Evolutionary conservation across 2,113 vertebrate species (phyloP).

Genomic region (Calyptomena viridis): DNA sequence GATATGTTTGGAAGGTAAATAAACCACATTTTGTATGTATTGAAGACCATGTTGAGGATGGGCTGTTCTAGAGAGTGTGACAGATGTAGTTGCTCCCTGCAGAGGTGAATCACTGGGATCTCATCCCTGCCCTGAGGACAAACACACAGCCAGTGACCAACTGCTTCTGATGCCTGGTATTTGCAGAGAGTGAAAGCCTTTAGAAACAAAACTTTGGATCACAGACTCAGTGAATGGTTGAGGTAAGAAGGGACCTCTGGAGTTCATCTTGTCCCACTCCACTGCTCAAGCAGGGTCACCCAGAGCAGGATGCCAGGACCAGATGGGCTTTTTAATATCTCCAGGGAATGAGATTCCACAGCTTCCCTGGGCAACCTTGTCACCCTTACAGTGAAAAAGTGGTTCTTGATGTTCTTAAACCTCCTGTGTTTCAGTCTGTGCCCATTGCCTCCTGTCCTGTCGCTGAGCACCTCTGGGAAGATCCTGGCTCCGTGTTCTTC

Average conservation of each 20-base stretch:
- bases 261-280: neutral
- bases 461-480: neutral
- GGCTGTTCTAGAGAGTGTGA: neutral
- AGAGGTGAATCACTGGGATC: neutral
- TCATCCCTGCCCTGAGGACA: neutral
- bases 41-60: accelerated
- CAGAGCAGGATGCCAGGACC: neutral
- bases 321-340: neutral
- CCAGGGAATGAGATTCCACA: neutral
- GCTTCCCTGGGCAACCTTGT: no score
- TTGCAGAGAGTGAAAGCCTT: neutral
- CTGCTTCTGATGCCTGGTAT: neutral
- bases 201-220: neutral
- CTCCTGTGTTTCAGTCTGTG: neutral
- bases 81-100: neutral
- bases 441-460: neutral
- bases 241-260: neutral
- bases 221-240: neutral
- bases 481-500: neutral
- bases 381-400: no score
- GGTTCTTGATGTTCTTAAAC: neutral
- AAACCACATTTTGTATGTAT: neutral
- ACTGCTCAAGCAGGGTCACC: neutral
- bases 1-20: neutral
- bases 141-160: neutral